Conservation (phyloP, 1,140 invertebrate genomes). For the Pygmarrhopalites habei region DNA sequence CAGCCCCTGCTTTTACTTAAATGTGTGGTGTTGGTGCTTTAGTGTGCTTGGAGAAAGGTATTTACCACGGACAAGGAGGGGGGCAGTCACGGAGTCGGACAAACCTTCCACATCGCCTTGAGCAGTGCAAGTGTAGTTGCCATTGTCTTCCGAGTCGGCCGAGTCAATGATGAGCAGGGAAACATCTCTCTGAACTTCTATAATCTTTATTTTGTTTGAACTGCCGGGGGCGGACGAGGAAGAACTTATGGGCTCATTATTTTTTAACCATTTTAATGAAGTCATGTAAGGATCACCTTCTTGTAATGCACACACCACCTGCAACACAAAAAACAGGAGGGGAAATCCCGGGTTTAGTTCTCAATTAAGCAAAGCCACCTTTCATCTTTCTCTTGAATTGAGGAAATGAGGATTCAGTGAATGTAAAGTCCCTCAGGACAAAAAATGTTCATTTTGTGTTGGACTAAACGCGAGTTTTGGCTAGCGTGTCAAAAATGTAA, state of each 20-base stretch:
- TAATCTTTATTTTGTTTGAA: conserved; percentile 38
- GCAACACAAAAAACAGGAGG: too few species aligned
- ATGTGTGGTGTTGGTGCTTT: conserved; percentile 9
- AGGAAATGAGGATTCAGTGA: too few species aligned
- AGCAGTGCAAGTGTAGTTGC: conserved; percentile 45
- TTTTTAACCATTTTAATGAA: conserved; percentile 54
- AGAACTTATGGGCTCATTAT: conserved; percentile 44
- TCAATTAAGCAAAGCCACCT: too few species aligned
- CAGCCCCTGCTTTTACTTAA: not conserved
- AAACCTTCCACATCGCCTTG: conserved; percentile 51
- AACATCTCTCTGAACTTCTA: conserved; percentile 47
- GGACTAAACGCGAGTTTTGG: too few species aligned
- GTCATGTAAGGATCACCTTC: conserved; percentile 13
- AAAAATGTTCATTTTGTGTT: too few species aligned
- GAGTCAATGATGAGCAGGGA: conserved; percentile 49
- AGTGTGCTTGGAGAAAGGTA: not conserved
- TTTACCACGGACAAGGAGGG: conserved; percentile 55
- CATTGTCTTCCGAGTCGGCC: conserved; percentile 39
- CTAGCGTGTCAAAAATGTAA: too few species aligned
- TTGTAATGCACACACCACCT: conserved; percentile 13
- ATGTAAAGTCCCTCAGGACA: too few species aligned
- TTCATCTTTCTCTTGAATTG: too few species aligned
- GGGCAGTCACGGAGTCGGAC: conserved; percentile 54
- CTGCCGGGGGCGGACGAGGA: too few species aligned
- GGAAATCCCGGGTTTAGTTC: not conserved